phyloP scores from a whole-genome alignment of 2,113 vertebrate genomes.

The Dolichotis patagonum region DNA sequence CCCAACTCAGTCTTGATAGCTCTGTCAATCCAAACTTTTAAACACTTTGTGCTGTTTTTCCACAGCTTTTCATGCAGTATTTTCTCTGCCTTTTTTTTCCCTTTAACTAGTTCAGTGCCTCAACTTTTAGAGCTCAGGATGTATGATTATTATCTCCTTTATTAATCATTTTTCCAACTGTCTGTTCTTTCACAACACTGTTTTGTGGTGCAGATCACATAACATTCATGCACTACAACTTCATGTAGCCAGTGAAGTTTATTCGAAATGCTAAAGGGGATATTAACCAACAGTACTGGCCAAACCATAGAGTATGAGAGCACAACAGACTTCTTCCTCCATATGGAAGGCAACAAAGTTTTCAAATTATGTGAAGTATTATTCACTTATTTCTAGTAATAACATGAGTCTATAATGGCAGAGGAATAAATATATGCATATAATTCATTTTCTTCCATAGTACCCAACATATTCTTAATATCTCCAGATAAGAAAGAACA shows the following conservation, averaged over 20 bases:
- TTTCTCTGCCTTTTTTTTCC: background rate
- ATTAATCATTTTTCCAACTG: background rate
- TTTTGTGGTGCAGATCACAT: background rate
- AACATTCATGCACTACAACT: background rate
- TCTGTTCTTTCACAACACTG: background rate
- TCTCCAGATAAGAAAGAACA: background rate
- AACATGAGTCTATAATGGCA: background rate
- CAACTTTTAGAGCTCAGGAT: background rate
- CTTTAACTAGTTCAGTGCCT: background rate
- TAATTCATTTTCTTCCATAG: background rate
- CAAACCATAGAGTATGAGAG: background rate
- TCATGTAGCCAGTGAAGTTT: background rate
- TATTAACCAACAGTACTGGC: background rate
- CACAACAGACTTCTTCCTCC: background rate
- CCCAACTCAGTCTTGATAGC: background rate
- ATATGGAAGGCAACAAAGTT: background rate
- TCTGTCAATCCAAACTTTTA: background rate
- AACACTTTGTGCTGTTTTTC: background rate
- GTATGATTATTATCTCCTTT: background rate
- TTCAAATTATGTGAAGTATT: background rate
- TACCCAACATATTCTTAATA: background rate
- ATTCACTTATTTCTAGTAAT: background rate
- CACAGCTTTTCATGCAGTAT: background rate
- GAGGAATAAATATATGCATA: background rate
- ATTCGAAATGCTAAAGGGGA: background rate